A percentile compares a stretch with the other conserved stretches of the same genome.
phyloP scores from a whole-genome alignment of 2,797 vertebrate genomes.

The Betta splendens region DNA sequence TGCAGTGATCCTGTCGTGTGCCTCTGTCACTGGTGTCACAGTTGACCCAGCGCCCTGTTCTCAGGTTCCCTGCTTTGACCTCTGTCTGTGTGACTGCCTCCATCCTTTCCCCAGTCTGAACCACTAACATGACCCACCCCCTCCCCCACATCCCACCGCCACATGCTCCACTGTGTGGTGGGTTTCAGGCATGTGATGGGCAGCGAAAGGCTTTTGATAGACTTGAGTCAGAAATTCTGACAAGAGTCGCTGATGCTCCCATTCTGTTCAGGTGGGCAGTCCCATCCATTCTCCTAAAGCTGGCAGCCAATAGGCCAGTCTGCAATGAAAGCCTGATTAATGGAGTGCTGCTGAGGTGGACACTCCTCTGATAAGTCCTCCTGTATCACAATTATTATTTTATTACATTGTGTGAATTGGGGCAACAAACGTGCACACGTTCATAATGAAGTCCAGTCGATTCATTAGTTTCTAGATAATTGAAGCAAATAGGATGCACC shows the following conservation, averaged over 20 bases:
- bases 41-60: too few species aligned
- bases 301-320: not conserved
- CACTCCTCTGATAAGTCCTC: not conserved
- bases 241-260: too few species aligned
- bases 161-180: not conserved
- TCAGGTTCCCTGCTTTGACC: too few species aligned
- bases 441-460: too few species aligned
- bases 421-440: too few species aligned
- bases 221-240: too few species aligned
- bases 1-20: too few species aligned
- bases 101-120: not conserved
- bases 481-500: too few species aligned
- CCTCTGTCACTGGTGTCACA: too few species aligned
- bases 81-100: not conserved
- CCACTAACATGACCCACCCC: not conserved
- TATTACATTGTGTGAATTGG: too few species aligned
- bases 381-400: not conserved
- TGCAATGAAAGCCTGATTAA: not conserved
- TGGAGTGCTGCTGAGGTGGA: not conserved
- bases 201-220: not conserved
- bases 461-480: too few species aligned
- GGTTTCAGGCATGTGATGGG: not conserved
- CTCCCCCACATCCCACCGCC: not conserved
- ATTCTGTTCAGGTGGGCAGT: not conserved
- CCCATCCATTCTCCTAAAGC: too few species aligned